A percentile compares a stretch with the other conserved stretches of the same genome.
These are phyloP conservation scores for Pristionchus japonicus DNA, from an alignment of 2,888 invertebrate species.

Conservation along the genomic window DNA sequence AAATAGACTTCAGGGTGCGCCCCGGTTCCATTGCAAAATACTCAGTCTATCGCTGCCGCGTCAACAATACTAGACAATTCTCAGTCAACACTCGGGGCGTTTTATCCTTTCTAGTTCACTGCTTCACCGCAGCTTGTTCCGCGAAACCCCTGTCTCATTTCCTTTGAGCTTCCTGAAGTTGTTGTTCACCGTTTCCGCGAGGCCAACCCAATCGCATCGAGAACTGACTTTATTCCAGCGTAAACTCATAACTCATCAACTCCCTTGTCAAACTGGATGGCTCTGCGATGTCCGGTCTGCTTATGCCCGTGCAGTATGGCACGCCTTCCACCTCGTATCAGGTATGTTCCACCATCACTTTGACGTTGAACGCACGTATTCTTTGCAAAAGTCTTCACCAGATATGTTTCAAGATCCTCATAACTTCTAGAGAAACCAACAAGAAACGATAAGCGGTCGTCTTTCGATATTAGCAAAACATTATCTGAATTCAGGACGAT, in stretches of 20 bases:
- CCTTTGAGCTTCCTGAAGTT: neutral
- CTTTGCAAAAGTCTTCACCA: too few species aligned
- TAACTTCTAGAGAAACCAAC: neutral
- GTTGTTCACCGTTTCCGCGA: neutral
- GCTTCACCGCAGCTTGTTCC: neutral
- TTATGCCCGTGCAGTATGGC: conserved; percentile 15
- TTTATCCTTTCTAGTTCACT: neutral
- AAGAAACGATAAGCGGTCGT: neutral
- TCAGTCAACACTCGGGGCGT: neutral
- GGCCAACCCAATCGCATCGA: neutral
- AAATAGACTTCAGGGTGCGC: neutral
- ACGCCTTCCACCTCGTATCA: conserved; percentile 30
- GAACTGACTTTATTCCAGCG: neutral
- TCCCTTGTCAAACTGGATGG: conserved; percentile 2
- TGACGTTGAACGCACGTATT: too few species aligned
- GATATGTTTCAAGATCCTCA: neutral
- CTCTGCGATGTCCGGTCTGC: conserved; percentile 6
- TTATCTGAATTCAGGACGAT: neutral
- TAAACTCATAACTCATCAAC: neutral
- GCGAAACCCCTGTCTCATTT: neutral
- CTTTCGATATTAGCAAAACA: neutral
- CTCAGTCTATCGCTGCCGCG: neutral
- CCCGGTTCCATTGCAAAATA: neutral
- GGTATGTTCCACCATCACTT: too few species aligned
- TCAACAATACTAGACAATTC: neutral